These are phyloP conservation scores for Trichechus manatus DNA, from an alignment of 2,113 vertebrate genomes.

Conservation along the genomic window DNA sequence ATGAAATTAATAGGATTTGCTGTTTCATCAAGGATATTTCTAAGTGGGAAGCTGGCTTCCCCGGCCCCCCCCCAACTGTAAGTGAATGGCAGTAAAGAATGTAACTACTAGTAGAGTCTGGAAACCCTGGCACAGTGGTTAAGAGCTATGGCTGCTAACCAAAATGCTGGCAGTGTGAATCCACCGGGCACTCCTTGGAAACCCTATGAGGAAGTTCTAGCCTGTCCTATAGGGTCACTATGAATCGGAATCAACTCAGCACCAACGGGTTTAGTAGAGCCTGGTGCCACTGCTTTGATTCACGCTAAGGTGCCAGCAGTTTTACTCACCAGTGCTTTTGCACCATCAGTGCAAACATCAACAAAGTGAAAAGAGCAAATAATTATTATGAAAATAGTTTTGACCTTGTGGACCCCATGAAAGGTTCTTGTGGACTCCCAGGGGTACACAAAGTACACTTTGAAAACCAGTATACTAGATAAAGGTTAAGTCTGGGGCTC, in stretches of 20 bases:
- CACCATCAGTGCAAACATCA: background rate
- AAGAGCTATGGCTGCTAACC: no score
- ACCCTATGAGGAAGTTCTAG: no score
- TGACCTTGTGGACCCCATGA: background rate
- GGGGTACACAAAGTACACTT: background rate
- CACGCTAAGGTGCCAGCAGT: background rate
- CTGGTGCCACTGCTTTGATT: background rate
- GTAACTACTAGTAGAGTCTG: background rate
- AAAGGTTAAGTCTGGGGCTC: background rate
- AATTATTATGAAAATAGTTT: background rate
- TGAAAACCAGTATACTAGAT: background rate
- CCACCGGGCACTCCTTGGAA: no score
- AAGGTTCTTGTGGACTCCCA: background rate
- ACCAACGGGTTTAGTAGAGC: no score
- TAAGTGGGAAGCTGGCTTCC: background rate
- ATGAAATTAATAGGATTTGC: constrained; percentile 5
- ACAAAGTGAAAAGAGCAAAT: background rate
- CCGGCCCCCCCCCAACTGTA: background rate
- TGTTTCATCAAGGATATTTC: constrained; percentile 20
- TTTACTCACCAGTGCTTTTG: background rate
- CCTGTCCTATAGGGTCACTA: no score
- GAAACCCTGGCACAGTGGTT: no score
- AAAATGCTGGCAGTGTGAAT: no score
- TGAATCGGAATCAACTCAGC: no score
- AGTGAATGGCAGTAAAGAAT: background rate